Evolutionary conservation across 2,797 vertebrate genomes (phyloP), one percentile per base, ranked within the genome.

Genomic region (Prionace glauca): DNA sequence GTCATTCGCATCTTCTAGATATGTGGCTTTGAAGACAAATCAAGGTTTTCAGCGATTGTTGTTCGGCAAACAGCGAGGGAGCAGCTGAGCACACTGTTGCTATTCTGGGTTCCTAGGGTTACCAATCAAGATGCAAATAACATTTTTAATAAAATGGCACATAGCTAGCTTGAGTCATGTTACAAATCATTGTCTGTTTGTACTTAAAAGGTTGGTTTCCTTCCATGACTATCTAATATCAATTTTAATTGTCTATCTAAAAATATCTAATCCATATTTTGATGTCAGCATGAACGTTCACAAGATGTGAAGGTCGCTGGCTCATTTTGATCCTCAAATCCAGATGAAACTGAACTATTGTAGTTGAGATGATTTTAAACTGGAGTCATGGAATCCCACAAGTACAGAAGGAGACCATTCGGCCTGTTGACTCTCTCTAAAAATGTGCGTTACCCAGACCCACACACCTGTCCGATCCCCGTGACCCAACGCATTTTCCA

Each of bases 231-330:
- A 91, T 65, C 88, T 60, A 91, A 91, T 32, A 36, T n/a, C 1
- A n/a, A 32, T 62, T 56, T 67, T 20, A 67, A 11, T 65, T 92
- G n/a, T 32, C 36, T 7, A 11, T 92, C 90, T 41, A 92, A 67
- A 92, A 92, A 92, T 88, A 92, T 67, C 32, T 67, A n/a, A 67
- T 67, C 32, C 36, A 92, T 92, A 36, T n/a, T 36, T 67, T 67
- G 32, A 67, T 92, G 90, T 65, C 90, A 92, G 20, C n/a, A 12
- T 8, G 36, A 92, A 36, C 67, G 88, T 92, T 92, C n/a, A 62
- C 18, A 92, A 20, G n/a, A 36, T 92, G 1, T 88, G 88, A 36
- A 67, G 20, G 1, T 36, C 1, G 22, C 36, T 92, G 32, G 60
- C n/a, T n/a, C 90, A 67, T 41, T 10, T n/a, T 65, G 65, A 67